Evolutionary conservation across 2,113 vertebrate genomes (phyloP).

Genomic region (Lepisosteus osseus): DNA sequence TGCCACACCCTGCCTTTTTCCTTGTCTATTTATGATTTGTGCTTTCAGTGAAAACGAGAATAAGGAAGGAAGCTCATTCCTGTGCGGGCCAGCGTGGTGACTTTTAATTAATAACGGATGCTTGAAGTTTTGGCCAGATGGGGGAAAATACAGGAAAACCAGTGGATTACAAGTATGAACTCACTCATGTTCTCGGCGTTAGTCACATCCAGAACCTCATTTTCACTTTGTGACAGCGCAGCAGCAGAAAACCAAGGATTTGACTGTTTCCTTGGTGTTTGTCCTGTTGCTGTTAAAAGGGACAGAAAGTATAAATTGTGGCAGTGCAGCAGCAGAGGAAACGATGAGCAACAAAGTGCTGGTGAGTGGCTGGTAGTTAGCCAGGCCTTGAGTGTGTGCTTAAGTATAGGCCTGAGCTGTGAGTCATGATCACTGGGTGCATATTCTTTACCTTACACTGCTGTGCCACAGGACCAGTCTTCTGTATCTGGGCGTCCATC

Average conservation of each 20-base stretch:
- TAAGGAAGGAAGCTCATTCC: slow-evolving; percentile 31
- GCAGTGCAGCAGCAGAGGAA: neutral
- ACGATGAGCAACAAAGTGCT: neutral
- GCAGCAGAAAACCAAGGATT: neutral
- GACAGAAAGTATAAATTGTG: too few species aligned
- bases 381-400: neutral
- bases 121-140: slow-evolving; percentile 25
- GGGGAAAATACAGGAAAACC: neutral
- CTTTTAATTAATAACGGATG: slow-evolving; percentile 40
- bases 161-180: neutral
- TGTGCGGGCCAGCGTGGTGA: slow-evolving; percentile 16
- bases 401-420: neutral
- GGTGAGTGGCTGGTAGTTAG: neutral
- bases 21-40: too few species aligned
- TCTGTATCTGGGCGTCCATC: neutral
- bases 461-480: neutral
- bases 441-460: neutral
- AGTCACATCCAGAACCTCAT: neutral
- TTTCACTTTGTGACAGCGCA: neutral
- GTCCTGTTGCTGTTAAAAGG: too few species aligned
- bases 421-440: neutral
- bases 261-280: too few species aligned
- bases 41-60: neutral
- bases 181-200: neutral
- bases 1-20: too few species aligned